Evolutionary conservation across 2,113 vertebrate genomes (phyloP), one percentile per base, ranked within the genome.

Genomic region (Triplophysa dalaica): DNA sequence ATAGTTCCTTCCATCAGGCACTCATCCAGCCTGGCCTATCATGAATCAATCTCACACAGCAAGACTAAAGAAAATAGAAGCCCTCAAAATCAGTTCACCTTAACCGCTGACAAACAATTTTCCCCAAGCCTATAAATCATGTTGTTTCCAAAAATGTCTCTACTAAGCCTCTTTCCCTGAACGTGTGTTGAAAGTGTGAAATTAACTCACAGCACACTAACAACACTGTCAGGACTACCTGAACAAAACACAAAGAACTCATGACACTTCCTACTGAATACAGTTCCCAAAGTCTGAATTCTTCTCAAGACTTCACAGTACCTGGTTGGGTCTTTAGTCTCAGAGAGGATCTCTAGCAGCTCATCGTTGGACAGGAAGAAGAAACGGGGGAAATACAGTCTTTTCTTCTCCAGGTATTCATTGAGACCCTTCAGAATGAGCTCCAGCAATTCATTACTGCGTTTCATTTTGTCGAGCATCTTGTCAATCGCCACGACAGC

Each of bases 351-450:
- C 90, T 96, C 95, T 78, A 98, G 93, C 58, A 98, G 92, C 86
- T 98, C 96, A 69, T 98, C 95, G 11, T 98, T 98, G 19, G 96
- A 98, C 63, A 97, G 87, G 89, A 98, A 98, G 87, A 98, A 98
- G 89, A 98, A 98, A 62, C 96, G 92, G 19, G 96, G 95, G 65
- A 97, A 98, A 84, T 87, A 96, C 4, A 98, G 92, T 10, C 95
- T 92, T 68, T 97, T 97, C 89, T 95, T 97, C 85, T 97, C 96
- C 87, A 98, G 87, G 86, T 98, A 96, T 75, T 94, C 93, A 82
- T 97, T 97, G n/a, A 97, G 94, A 75, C 95, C 95, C 85, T 96
- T 96, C 29, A 97, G 92, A 86, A 98, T 97, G 70, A 94, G 87
- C 72, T 97, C 95, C 85, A 96, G 87, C 72, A 95, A 88, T 63